Evolutionary conservation across 2,888 invertebrate species (phyloP).

Genomic region (Tiliacea aurago): DNA sequence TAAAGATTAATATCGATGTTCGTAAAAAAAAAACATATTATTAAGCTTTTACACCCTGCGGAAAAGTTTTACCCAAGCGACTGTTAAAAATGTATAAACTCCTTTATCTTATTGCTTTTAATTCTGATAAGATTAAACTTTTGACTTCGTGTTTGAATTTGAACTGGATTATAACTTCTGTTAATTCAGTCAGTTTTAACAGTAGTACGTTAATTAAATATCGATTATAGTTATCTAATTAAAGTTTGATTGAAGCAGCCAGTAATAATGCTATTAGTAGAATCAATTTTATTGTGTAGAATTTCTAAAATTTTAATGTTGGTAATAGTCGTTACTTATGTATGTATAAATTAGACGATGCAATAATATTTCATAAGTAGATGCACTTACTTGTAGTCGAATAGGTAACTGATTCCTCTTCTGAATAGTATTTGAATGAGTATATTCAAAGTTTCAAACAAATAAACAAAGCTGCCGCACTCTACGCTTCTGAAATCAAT

Average conservation of each 20-base stretch:
- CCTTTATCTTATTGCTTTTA: slow-evolving; percentile 4
- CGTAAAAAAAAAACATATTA: slow-evolving; percentile 12
- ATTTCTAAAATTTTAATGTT: slow-evolving; percentile 77
- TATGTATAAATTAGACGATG: slow-evolving; percentile 80
- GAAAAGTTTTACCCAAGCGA: slow-evolving; percentile 12
- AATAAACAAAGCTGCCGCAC: slow-evolving; percentile 41
- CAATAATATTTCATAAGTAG: slow-evolving; percentile 90
- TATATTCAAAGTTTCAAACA: slow-evolving; percentile 16
- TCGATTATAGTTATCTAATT: slow-evolving; percentile 56
- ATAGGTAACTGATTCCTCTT: slow-evolving; percentile 74
- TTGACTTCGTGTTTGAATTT: slow-evolving; percentile 34
- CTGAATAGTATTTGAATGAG: slow-evolving; percentile 47
- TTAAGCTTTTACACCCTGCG: slow-evolving; percentile 26
- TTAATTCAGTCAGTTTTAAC: slow-evolving; percentile 35
- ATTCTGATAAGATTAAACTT: slow-evolving; percentile 1
- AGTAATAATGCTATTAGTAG: slow-evolving; percentile 58
- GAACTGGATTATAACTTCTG: slow-evolving; percentile 12
- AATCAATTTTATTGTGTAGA: slow-evolving; percentile 68
- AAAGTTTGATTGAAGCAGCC: slow-evolving; percentile 58
- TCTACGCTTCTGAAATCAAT: slow-evolving; percentile 62
- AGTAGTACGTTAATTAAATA: slow-evolving; percentile 50
- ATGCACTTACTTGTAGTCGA: slow-evolving; percentile 83
- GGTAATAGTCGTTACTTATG: slow-evolving; percentile 79
- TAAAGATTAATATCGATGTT: slow-evolving; percentile 13
- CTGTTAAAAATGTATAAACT: slow-evolving; percentile 12